A percentile compares a stretch with the other conserved stretches of the same genome.
These are phyloP conservation scores for Andricus grossulariae DNA, from an alignment of 1,140 invertebrate species.

Conservation along the genomic window DNA sequence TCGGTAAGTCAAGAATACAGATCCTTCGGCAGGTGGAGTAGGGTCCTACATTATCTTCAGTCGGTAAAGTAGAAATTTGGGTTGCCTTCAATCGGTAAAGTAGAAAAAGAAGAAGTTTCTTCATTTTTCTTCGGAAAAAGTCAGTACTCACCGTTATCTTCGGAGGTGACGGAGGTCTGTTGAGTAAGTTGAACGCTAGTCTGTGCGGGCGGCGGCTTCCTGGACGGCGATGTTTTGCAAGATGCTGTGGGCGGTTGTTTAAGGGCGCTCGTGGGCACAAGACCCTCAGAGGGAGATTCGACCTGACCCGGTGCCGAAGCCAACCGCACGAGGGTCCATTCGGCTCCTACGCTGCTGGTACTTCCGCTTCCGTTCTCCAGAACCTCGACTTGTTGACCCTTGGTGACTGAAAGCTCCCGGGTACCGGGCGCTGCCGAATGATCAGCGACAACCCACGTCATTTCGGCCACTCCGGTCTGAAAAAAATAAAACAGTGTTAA, in stretches of 20 bases:
- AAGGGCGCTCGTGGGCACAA: slow-evolving; percentile 88
- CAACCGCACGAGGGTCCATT: slow-evolving; percentile 77
- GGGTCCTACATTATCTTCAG: too few species aligned
- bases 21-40: too few species aligned
- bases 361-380: slow-evolving; percentile 79
- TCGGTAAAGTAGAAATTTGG: too few species aligned
- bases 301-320: slow-evolving; percentile 74
- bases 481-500: slow-evolving; percentile 58
- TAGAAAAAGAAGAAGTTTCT: background rate
- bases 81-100: too few species aligned
- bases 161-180: slow-evolving; percentile 61
- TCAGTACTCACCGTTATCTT: slow-evolving; percentile 70
- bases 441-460: slow-evolving; percentile 92
- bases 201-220: slow-evolving; percentile 60
- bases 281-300: slow-evolving; percentile 83
- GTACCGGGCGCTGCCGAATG: slow-evolving; percentile 82
- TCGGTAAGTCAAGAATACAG: too few species aligned
- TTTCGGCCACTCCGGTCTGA: slow-evolving; percentile 83
- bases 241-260: slow-evolving; percentile 84
- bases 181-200: slow-evolving; percentile 53
- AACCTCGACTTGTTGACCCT: slow-evolving; percentile 95
- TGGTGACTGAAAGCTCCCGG: slow-evolving; percentile 86
- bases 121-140: background rate
- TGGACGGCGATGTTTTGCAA: slow-evolving; percentile 80
- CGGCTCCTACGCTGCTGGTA: slow-evolving; percentile 56